phyloP scores from a whole-genome alignment of 2,888 invertebrate genomes.

The Dorcus hopei region DNA sequence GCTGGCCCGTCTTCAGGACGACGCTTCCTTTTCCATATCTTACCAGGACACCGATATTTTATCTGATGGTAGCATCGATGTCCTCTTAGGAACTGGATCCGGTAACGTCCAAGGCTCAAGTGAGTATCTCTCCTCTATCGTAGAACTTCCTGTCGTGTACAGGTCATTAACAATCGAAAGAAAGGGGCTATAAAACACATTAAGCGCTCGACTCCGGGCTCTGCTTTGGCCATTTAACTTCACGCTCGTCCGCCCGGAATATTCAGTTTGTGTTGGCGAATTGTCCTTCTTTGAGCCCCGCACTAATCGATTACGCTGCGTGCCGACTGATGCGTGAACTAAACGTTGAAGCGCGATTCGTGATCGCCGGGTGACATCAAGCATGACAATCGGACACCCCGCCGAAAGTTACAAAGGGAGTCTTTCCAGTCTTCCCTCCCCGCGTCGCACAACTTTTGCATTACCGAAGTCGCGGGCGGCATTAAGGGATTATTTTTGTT shows the following conservation, averaged over 20 bases:
- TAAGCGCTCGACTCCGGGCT: constrained; percentile 30
- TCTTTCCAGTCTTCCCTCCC: constrained; percentile 10
- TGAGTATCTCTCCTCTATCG: constrained; percentile 21
- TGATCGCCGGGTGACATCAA: constrained; percentile 24
- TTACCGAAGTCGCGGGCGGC: constrained; percentile 14
- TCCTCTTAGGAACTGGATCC: constrained; percentile 59
- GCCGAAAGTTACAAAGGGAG: constrained; percentile 7
- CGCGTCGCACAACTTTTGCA: constrained; percentile 17
- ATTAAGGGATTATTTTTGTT: constrained; percentile 20
- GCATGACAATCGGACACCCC: constrained; percentile 29
- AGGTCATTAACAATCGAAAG: no score
- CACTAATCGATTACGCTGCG: neutral
- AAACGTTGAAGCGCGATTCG: no score
- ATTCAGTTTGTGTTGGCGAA: constrained; percentile 38
- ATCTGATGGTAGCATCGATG: constrained; percentile 56
- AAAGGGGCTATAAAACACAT: no score
- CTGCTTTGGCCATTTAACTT: constrained; percentile 38
- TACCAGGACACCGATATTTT: constrained; percentile 74
- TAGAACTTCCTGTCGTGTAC: no score
- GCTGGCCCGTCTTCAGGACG: constrained; percentile 56
- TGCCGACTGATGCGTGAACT: no score
- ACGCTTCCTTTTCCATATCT: constrained; percentile 67
- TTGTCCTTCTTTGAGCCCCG: constrained; percentile 37
- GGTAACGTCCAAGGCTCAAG: constrained; percentile 52
- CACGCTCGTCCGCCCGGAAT: constrained; percentile 40